Conservation (phyloP, 2,797 vertebrate genomes). For the Cyprinodon diabolis region DNA sequence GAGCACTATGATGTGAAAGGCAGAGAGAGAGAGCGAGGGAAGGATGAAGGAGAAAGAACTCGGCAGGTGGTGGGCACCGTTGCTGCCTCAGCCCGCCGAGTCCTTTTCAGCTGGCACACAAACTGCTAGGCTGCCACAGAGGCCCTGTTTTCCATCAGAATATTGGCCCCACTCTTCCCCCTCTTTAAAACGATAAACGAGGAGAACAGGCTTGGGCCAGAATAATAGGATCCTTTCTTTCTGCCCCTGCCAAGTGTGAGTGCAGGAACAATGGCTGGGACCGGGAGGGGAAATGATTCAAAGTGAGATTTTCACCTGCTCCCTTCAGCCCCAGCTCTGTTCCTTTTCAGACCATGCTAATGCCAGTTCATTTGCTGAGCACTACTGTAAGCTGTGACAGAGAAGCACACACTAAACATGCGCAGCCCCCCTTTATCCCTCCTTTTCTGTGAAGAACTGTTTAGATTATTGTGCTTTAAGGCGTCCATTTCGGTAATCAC, state of each 20-base stretch:
- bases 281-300: constrained; percentile 81
- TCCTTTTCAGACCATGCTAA: constrained; percentile 81
- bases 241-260: constrained; percentile 78
- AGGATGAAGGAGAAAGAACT: constrained; percentile 78
- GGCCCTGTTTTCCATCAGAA: constrained; percentile 82
- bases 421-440: constrained; percentile 43
- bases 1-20: constrained; percentile 70
- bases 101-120: constrained; percentile 84
- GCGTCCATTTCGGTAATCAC: constrained; percentile 70
- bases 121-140: constrained; percentile 76
- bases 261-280: constrained; percentile 74
- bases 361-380: constrained; percentile 75
- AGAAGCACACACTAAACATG: constrained; percentile 52
- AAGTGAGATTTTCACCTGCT: constrained; percentile 83
- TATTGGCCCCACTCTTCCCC: constrained; percentile 78
- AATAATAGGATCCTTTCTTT: constrained; percentile 83
- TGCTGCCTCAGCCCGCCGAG: constrained; percentile 75
- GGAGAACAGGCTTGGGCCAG: constrained; percentile 82
- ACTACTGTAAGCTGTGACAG: constrained; percentile 73
- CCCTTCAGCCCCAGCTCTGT: constrained; percentile 67
- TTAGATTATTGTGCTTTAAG: constrained; percentile 69
- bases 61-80: constrained; percentile 87
- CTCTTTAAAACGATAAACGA: constrained; percentile 78
- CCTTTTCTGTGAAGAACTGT: constrained; percentile 60
- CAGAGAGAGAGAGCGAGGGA: constrained; percentile 58